A percentile compares a stretch with the other conserved stretches of the same genome.
Evolutionary conservation across 2,113 vertebrate species (phyloP).

Genomic region (Raja brachyura): DNA sequence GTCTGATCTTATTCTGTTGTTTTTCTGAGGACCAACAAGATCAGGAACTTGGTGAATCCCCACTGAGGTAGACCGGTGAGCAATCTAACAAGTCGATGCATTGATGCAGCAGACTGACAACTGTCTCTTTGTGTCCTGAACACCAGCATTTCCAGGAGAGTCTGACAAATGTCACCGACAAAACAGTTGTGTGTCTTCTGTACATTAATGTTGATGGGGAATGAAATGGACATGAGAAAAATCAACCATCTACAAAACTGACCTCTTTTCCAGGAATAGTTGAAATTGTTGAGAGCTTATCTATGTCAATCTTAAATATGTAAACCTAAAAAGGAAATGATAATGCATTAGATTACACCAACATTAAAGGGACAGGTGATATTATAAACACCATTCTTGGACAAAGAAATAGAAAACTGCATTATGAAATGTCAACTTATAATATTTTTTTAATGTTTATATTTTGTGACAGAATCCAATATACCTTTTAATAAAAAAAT

Average conservation of each 20-base stretch:
- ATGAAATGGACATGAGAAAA: too few relatives aligned
- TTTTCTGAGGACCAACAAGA: neutral
- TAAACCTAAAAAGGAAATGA: conserved; percentile 70
- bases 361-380: neutral
- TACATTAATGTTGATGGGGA: too few relatives aligned
- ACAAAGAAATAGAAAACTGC: neutral
- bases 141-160: too few relatives aligned
- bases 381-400: neutral
- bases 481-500: neutral
- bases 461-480: neutral
- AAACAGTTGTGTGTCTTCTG: too few relatives aligned
- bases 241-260: conserved; percentile 14
- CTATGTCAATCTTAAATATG: conserved; percentile 72
- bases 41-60: neutral
- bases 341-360: conserved; percentile 37
- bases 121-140: too few relatives aligned
- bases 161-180: too few relatives aligned
- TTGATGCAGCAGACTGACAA: too few relatives aligned
- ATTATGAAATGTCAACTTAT: neutral
- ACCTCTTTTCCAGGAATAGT: conserved; percentile 34
- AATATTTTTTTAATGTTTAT: neutral
- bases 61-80: too few relatives aligned
- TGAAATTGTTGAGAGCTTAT: neutral
- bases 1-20: neutral
- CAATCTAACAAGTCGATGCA: too few relatives aligned